Percentiles rank a stretch among this genome's conserved stretches.
These are phyloP conservation scores for Melipona quadrifasciata DNA, from an alignment of 1,140 invertebrate species.

Conservation along the genomic window DNA sequence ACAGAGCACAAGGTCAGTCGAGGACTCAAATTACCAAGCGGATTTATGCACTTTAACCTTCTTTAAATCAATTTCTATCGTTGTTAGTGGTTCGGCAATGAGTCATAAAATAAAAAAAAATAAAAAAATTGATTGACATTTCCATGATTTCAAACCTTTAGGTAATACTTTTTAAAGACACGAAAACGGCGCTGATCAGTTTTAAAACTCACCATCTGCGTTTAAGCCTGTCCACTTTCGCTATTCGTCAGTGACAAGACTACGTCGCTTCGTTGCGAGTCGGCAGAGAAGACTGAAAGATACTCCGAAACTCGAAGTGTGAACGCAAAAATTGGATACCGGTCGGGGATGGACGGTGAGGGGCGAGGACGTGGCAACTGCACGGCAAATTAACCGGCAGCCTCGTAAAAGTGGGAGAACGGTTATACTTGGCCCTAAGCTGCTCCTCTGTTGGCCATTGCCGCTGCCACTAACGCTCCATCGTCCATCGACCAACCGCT, in stretches of 20 bases:
- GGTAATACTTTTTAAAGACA: too few species aligned
- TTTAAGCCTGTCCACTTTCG: background rate
- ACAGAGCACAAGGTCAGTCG: too few species aligned
- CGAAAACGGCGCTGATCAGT: too few species aligned
- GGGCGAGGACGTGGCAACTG: constrained; percentile 56
- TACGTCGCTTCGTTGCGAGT: background rate
- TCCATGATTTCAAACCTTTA: too few species aligned
- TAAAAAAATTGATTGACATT: too few species aligned
- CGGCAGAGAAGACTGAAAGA: background rate
- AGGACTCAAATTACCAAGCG: background rate
- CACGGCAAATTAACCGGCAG: constrained; percentile 57
- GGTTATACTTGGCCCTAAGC: constrained; percentile 54
- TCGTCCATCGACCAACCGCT: constrained; percentile 10
- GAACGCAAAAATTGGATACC: constrained; percentile 59
- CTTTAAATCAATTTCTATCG: background rate
- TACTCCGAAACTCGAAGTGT: constrained; percentile 14
- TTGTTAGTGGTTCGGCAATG: background rate
- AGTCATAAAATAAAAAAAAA: background rate
- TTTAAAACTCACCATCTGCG: too few species aligned
- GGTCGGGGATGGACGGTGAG: background rate
- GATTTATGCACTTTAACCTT: too few species aligned
- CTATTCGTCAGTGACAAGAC: background rate
- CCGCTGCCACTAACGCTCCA: constrained; percentile 23
- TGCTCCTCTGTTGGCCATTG: constrained; percentile 19
- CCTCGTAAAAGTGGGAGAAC: constrained; percentile 53